Evolutionary conservation across 2,113 vertebrate species (phyloP), one percentile per base, ranked within the genome.

Genomic region (Callaeas wilsoni): DNA sequence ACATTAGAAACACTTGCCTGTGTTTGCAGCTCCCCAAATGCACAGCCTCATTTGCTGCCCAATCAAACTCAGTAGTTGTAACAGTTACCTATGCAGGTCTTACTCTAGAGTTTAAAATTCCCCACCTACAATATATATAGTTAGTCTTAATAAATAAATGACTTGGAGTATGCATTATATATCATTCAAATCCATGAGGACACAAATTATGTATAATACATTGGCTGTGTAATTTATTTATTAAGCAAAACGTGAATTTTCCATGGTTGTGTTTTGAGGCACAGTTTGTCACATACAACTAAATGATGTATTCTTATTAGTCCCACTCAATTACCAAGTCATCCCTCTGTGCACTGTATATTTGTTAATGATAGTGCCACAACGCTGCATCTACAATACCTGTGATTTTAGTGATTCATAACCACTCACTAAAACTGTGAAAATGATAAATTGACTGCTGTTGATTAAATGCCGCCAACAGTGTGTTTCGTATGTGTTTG

Each of bases 71-170:
- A 87, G 91, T 35, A 67, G 78, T 50, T 93, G 62, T 88, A 82
- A 81, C 93, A 53, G 91, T 89, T 96, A 94, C 96, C 96, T 88
- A 97, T 87, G 94, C 95, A 87, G 71, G 86, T 96, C 88, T 82
- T 93, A 90, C 97, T 96, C 95, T 79, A 71, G 97, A 97, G 97
- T 97, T 95, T 95, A 92, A 96, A 97, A 97, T 97, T 95, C 94
- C 96, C 97, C 92, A 97, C 96, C 97, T 96, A 96, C 96, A 96
- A 96, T 96, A 97, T 96, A 97, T 98, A 98, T 97, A 98, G 98
- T 99, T 99, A 99, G 98, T 98, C 98, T 98, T 98, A 98, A 99
- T 99, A 99, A 99, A 99, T 99, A 99, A 99, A 99, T 98, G 98
- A 99, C 98, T 98, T 98, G 98, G 98, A 98, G 98, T 98, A 97